These are phyloP conservation scores for Sisor rabdophorus DNA, from an alignment of 2,113 vertebrate species.

Conservation along the genomic window DNA sequence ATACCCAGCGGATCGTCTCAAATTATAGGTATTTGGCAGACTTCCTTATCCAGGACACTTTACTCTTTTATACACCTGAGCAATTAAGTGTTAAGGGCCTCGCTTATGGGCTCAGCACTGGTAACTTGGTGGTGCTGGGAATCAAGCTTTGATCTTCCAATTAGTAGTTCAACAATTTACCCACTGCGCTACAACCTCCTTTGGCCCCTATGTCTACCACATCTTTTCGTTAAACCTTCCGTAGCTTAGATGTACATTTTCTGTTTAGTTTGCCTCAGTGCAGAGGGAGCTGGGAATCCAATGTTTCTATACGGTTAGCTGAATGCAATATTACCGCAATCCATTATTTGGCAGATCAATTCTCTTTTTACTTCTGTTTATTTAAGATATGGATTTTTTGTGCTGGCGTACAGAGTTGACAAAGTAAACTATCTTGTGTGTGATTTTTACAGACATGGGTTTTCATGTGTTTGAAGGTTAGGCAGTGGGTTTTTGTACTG, in stretches of 20 bases:
- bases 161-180: too few relatives aligned
- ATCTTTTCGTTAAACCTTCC: neutral
- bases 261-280: neutral
- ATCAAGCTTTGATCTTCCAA: too few relatives aligned
- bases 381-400: neutral
- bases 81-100: too few relatives aligned
- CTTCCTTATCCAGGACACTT: too few relatives aligned
- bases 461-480: neutral
- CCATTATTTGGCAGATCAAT: neutral
- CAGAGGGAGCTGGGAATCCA: conserved; percentile 10
- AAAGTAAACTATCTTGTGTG: neutral
- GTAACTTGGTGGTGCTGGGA: too few relatives aligned
- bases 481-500: conserved; percentile 38
- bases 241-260: too few relatives aligned
- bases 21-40: too few relatives aligned
- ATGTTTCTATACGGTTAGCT: conserved; percentile 11
- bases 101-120: neutral
- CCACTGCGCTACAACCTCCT: too few relatives aligned
- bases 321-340: neutral
- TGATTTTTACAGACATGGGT: neutral
- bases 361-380: conserved; percentile 5
- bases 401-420: neutral
- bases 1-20: neutral
- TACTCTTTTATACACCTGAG: neutral
- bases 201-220: neutral